Conservation (phyloP, 2,888 invertebrate genomes). For the Urechis unicinctus region DNA sequence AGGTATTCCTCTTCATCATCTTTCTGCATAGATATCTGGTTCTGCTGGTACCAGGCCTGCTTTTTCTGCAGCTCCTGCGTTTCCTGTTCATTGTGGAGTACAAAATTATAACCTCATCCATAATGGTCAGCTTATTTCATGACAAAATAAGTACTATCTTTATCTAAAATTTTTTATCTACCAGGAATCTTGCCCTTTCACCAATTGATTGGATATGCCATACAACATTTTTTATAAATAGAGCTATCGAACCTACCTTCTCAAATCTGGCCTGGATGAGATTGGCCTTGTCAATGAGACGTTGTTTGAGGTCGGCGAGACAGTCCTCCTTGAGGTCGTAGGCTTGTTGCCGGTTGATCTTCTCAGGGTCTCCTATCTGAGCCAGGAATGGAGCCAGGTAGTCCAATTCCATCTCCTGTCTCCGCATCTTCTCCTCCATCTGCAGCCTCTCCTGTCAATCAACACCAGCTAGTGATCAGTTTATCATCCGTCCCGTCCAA, state of each 20-base stretch:
- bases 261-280: slow-evolving; percentile 51
- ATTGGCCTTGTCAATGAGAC: slow-evolving; percentile 51
- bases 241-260: slow-evolving; percentile 30
- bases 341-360: slow-evolving; percentile 37
- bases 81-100: slow-evolving; percentile 30
- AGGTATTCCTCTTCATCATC: slow-evolving; percentile 51
- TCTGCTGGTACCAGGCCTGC: slow-evolving; percentile 52
- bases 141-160: neutral
- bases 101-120: too few relatives aligned
- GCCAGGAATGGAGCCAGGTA: slow-evolving; percentile 51
- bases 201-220: neutral
- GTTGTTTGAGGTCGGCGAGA: slow-evolving; percentile 47
- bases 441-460: slow-evolving; percentile 35
- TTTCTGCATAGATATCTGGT: slow-evolving; percentile 50
- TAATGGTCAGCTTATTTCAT: too few relatives aligned
- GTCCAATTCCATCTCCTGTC: slow-evolving; percentile 50
- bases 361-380: slow-evolving; percentile 44
- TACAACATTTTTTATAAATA: neutral
- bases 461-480: neutral
- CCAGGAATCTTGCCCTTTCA: neutral
- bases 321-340: slow-evolving; percentile 46
- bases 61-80: slow-evolving; percentile 50
- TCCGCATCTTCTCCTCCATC: slow-evolving; percentile 43
- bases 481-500: too few relatives aligned
- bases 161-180: neutral